These are phyloP conservation scores for Kradibia gibbosae DNA, from an alignment of 1,140 invertebrate species.

Conservation along the genomic window DNA sequence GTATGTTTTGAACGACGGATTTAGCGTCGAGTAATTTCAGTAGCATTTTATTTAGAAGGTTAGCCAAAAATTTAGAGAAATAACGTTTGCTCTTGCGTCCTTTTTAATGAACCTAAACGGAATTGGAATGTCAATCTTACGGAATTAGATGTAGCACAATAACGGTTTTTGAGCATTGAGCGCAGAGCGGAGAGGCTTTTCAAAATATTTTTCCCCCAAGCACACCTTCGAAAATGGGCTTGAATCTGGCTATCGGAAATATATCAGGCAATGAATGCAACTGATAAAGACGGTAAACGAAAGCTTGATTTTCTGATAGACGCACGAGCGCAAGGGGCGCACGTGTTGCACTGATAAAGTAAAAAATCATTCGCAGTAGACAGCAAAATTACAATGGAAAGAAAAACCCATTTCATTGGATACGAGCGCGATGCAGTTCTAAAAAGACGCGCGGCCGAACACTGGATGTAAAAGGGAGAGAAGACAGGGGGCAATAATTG, in stretches of 20 bases:
- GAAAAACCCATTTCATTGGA: conserved; percentile 11
- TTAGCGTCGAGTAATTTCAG: too few species aligned
- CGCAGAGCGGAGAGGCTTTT: not conserved
- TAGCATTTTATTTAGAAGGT: too few species aligned
- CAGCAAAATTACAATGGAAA: conserved; percentile 27
- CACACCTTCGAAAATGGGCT: not conserved
- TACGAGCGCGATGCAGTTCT: not conserved
- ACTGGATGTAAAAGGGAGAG: conserved; percentile 20
- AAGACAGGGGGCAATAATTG: conserved; percentile 59
- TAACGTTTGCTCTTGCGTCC: too few species aligned
- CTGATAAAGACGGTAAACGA: not conserved
- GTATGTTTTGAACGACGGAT: too few species aligned
- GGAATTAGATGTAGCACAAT: too few species aligned
- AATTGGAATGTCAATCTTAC: too few species aligned
- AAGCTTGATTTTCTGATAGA: not conserved
- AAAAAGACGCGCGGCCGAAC: not conserved
- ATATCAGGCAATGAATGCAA: not conserved
- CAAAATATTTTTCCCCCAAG: not conserved
- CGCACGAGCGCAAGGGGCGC: too few species aligned
- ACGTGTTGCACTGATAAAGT: too few species aligned
- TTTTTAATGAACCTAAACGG: too few species aligned
- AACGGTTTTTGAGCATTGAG: too few species aligned
- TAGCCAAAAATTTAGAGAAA: too few species aligned
- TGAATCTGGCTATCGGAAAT: not conserved
- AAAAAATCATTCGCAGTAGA: not conserved